Conservation (phyloP, 2,888 invertebrate genomes). For the Calephelis perditalis region DNA sequence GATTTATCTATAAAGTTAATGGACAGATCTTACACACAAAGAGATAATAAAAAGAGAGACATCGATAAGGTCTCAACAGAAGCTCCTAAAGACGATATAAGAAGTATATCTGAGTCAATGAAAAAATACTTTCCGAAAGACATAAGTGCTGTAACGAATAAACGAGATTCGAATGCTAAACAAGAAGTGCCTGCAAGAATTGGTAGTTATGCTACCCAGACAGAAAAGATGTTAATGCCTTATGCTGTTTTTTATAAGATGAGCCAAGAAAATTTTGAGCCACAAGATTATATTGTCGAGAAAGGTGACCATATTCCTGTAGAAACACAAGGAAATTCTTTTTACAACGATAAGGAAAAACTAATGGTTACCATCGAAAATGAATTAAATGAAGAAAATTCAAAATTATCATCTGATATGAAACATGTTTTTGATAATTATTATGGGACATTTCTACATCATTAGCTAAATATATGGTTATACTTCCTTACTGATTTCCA, state of each 20-base stretch:
- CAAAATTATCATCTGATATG: not conserved
- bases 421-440: not conserved
- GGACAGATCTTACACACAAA: slow-evolving; percentile 22
- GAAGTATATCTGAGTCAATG: not conserved
- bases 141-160: slow-evolving; percentile 19
- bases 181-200: slow-evolving; percentile 29
- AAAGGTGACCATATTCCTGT: slow-evolving; percentile 20
- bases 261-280: slow-evolving; percentile 39
- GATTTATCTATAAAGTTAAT: slow-evolving; percentile 35
- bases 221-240: slow-evolving; percentile 37
- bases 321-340: not conserved
- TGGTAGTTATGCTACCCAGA: slow-evolving; percentile 36
- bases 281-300: slow-evolving; percentile 24
- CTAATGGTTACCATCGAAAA: slow-evolving; percentile 1
- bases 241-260: slow-evolving; percentile 54
- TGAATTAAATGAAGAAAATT: not conserved
- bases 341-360: slow-evolving; percentile 7
- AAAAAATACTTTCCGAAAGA: not conserved
- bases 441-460: slow-evolving; percentile 18
- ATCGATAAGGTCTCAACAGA: slow-evolving; percentile 14
- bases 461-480: slow-evolving; percentile 6
- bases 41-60: slow-evolving; percentile 26
- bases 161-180: slow-evolving; percentile 24
- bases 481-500: too few relatives aligned
- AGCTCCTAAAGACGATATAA: too few relatives aligned